Percentiles rank a stretch among this genome's conserved stretches.
Conservation (phyloP, 30 jellyfish, hydroid and myxozoan species). For the Chrysaora quinquecirrha region DNA sequence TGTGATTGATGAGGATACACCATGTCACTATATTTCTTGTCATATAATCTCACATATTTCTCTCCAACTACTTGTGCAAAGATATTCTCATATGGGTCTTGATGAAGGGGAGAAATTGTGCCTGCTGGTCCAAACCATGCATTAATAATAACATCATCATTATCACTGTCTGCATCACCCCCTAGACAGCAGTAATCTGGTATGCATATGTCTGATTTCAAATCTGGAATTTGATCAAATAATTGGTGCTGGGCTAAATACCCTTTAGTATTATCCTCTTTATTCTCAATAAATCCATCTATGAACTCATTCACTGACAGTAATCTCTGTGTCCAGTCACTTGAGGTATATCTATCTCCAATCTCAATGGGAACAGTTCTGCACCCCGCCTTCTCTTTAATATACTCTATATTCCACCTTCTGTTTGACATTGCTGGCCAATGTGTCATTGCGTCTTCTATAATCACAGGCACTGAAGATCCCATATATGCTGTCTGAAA, state of each 20-base stretch:
- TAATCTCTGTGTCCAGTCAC: constrained; percentile 97
- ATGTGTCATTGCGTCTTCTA: constrained; percentile 72
- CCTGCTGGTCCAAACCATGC: constrained; percentile 99
- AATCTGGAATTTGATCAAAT: constrained; percentile 98
- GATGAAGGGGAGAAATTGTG: constrained; percentile 97
- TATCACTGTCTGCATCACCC: constrained; percentile 31
- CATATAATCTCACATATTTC: constrained; percentile 86
- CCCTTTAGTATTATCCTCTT: constrained; percentile 54
- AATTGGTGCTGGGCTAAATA: constrained; percentile 98
- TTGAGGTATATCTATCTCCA: constrained; percentile 94
- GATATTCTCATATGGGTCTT: constrained; percentile 95
- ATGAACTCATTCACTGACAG: constrained; percentile 84
- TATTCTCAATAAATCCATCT: constrained; percentile 44
- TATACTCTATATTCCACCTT: constrained; percentile 79
- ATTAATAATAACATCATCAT: constrained; percentile 72
- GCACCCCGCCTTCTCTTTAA: constrained; percentile 75
- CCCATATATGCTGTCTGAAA: constrained; percentile 56
- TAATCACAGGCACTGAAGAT: constrained; percentile 70
- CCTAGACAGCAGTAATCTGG: constrained; percentile 95
- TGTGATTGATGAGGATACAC: constrained; percentile 85
- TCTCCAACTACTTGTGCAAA: constrained; percentile 94
- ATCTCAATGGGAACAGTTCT: constrained; percentile 98
- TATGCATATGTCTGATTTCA: constrained; percentile 75
- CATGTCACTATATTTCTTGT: constrained; percentile 26
- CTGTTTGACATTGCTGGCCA: constrained; percentile 92